Evolutionary conservation across 2,797 vertebrate genomes (phyloP), one percentile per base, ranked within the genome.

Genomic region (Linurgus olivaceus): DNA sequence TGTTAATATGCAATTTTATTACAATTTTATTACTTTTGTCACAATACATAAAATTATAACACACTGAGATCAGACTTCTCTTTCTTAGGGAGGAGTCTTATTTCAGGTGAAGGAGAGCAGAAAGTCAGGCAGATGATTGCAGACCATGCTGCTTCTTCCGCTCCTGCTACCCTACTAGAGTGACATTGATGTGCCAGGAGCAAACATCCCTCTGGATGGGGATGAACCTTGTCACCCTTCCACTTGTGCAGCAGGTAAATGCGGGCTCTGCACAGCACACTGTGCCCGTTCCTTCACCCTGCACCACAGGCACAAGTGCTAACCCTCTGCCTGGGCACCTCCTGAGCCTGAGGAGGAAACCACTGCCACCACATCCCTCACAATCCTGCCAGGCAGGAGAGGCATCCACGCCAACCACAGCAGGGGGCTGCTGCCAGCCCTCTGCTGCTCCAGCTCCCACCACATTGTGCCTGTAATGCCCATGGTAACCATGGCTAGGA

Each of bases 381-480:
- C 24, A 35, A 8, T 23, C 31, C 52, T 54, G 20, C 52, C 52
- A 54, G 52, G 52, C 38, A 40, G 65, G 23, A 80, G 28, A 0
- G 0, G 35, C 57, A 57, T 13, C 33, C 70, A 55, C 0, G 2
- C 62, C 17, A 37, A 14, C 21, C 0, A 3, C 59, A 61, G 51
- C 63, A 29, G 17, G 2, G 25, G 12, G 14, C 20, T 18, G 19
- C 40, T 47, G 57, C 48, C 70, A 51, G 31, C 38, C n/a, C 40
- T 52, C 54, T 35, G n/a, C 48, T 37, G 84, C 58, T 76, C 61
- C 35, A 8, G 33, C 29, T 66, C 51, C 35, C 55, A 40, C 35
- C 31, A 2, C 20, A 24, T 19, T 17, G 35, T 0, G 0, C 31
- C 37, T 1, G 1, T 6, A 81, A 81, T 15, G 31, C n/a, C 51